A percentile compares a stretch with the other conserved stretches of the same genome.
Conservation (phyloP, 2,797 vertebrate species). For the Ceyx erithaca region DNA sequence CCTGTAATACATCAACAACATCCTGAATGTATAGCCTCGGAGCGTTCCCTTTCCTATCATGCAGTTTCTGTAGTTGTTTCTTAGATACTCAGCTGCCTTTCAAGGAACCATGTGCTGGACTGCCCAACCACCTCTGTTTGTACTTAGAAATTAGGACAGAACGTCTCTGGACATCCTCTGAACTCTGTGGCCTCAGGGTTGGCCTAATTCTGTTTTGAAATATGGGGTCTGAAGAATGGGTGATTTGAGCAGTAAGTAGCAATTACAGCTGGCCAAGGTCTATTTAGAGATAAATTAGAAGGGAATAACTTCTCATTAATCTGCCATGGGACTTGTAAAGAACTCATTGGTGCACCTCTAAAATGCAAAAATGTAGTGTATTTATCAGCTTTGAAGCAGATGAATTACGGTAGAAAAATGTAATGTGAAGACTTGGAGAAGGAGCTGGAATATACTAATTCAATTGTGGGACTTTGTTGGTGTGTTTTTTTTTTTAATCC, state of each 20-base stretch:
- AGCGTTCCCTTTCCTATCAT: not conserved
- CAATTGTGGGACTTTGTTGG: not conserved
- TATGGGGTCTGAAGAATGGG: not conserved
- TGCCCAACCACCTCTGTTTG: not conserved
- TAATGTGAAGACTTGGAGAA: not conserved
- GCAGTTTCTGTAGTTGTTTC: not conserved
- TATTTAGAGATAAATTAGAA: not conserved
- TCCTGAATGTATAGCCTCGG: not conserved
- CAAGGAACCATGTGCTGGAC: not conserved
- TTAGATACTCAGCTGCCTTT: not conserved
- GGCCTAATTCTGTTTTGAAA: not conserved
- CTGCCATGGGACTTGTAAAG: not conserved
- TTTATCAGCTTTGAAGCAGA: slow-evolving; percentile 1
- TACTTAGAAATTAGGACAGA: not conserved
- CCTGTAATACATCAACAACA: not conserved
- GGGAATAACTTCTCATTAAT: not conserved
- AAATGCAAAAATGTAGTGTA: not conserved
- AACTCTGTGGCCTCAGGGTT: not conserved
- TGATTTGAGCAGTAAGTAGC: not conserved
- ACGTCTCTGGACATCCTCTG: not conserved
- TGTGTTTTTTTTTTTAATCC: not conserved
- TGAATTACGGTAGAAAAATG: not conserved
- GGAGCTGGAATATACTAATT: not conserved
- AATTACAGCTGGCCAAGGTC: not conserved
- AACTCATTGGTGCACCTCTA: not conserved